Evolutionary conservation across 2,113 vertebrate genomes (phyloP).

Genomic region (Alosa alosa): DNA sequence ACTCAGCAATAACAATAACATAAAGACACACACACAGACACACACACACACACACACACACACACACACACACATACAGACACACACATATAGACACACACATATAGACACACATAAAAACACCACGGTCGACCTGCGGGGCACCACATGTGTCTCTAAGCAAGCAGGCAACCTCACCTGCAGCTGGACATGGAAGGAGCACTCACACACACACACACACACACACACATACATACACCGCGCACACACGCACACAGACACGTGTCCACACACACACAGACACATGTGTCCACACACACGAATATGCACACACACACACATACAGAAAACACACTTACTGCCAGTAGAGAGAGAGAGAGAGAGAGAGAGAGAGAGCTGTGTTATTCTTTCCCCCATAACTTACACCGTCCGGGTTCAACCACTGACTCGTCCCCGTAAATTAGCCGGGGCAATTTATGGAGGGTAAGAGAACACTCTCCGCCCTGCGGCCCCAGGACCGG

Average conservation of each 20-base stretch:
- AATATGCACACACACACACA: background rate
- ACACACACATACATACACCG: background rate
- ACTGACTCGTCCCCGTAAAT: conserved; percentile 55
- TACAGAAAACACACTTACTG: background rate
- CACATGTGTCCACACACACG: background rate
- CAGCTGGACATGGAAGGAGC: too few relatives aligned
- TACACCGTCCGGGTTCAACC: conserved; percentile 32
- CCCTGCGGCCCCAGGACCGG: conserved; percentile 67
- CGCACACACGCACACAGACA: background rate
- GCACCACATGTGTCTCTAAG: too few relatives aligned
- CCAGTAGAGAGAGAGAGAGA: too few relatives aligned
- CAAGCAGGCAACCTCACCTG: too few relatives aligned
- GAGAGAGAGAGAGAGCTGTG: background rate
- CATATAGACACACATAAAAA: too few relatives aligned
- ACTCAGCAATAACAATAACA: background rate
- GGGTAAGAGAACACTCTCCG: conserved; percentile 66
- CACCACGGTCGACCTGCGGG: too few relatives aligned
- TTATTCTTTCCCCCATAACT: conserved; percentile 28
- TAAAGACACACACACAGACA: background rate
- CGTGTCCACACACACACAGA: background rate
- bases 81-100: background rate
- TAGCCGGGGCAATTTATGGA: conserved; percentile 59
- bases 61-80: conserved; percentile 2
- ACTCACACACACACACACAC: background rate
- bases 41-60: background rate